Conservation (phyloP, 2,888 invertebrate genomes). For the Punctoribates punctum region DNA sequence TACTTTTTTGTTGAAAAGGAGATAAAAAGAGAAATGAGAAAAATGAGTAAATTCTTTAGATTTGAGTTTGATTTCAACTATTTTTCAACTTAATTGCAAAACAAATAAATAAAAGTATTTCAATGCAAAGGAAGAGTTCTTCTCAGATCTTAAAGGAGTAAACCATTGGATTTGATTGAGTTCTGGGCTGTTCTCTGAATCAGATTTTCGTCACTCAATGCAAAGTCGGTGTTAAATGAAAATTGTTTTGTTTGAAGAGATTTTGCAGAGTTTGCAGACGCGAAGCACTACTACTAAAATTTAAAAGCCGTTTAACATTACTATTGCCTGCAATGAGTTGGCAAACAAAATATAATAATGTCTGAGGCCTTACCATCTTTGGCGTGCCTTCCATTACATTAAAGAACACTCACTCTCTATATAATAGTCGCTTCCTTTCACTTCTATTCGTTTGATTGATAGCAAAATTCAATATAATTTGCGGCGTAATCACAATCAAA, state of each 20-base stretch:
- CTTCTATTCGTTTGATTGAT: too few species aligned
- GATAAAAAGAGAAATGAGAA: not conserved
- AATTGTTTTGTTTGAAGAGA: constrained; percentile 34
- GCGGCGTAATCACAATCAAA: too few species aligned
- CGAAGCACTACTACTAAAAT: constrained; percentile 29
- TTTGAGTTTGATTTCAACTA: not conserved
- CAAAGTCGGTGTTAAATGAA: constrained; percentile 9
- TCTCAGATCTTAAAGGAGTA: not conserved
- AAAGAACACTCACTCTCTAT: not conserved
- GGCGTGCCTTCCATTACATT: constrained; percentile 11
- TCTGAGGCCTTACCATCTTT: constrained; percentile 35
- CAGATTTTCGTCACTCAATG: not conserved
- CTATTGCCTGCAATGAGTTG: constrained; percentile 23
- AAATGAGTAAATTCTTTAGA: not conserved
- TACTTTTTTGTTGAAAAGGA: not conserved
- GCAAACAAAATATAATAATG: constrained; percentile 27
- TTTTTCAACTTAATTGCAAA: not conserved
- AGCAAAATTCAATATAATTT: too few species aligned
- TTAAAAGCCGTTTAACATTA: constrained; percentile 33
- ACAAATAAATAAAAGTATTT: constrained; percentile 15
- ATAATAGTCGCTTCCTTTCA: not conserved
- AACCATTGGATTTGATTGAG: not conserved
- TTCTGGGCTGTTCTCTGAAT: too few species aligned
- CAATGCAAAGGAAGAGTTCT: not conserved
- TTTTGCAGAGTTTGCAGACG: constrained; percentile 18